These are phyloP conservation scores for Diploptera punctata DNA, from an alignment of 2,888 invertebrate species.

Conservation along the genomic window DNA sequence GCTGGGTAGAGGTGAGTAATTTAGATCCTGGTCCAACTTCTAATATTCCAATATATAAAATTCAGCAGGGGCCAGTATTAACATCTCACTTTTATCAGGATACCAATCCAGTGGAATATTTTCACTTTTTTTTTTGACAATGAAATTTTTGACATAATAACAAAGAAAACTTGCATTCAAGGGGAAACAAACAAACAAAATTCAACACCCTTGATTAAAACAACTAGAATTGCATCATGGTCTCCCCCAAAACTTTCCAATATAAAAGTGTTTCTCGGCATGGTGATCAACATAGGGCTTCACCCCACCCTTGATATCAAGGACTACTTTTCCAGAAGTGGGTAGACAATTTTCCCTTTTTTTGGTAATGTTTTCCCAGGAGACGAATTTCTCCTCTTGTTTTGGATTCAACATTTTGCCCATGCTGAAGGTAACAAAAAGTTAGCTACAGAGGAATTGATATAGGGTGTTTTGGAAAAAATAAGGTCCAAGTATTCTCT, in stretches of 20 bases:
- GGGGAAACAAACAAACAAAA: no score
- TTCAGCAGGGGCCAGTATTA: neutral
- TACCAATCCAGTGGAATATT: neutral
- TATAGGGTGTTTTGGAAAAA: neutral
- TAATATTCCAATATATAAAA: neutral
- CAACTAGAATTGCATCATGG: neutral
- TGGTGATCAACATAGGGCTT: neutral
- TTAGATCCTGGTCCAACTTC: neutral
- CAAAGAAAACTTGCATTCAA: neutral
- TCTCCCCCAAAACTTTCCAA: neutral
- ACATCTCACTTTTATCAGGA: neutral
- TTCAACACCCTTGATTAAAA: neutral
- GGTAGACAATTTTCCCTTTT: no score
- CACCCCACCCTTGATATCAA: neutral
- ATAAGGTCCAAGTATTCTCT: neutral
- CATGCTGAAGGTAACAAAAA: neutral
- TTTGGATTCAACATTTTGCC: neutral
- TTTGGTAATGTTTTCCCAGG: neutral
- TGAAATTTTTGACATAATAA: neutral
- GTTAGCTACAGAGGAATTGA: neutral
- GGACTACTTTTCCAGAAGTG: neutral
- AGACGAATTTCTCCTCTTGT: neutral
- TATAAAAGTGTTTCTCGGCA: neutral
- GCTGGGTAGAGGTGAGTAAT: no score
- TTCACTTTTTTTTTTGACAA: constrained; percentile 2